Conservation (phyloP, 2,888 invertebrate genomes). For the Rhingia rostrata region DNA sequence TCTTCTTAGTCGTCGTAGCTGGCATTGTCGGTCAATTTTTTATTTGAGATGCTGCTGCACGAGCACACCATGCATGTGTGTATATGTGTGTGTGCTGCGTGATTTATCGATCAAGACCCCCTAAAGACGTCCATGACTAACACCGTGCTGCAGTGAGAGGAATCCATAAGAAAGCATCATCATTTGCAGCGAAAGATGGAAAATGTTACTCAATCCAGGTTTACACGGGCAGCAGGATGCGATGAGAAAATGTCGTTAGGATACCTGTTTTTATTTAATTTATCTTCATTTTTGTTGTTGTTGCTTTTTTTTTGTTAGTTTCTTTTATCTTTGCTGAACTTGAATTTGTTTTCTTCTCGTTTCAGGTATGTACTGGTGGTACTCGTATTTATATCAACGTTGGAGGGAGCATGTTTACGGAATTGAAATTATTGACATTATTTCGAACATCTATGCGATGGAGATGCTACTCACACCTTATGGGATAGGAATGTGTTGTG, state of each 20-base stretch:
- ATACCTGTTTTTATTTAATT: slow-evolving; percentile 9
- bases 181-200: slow-evolving; percentile 6
- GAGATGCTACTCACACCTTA: not conserved
- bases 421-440: slow-evolving; percentile 29
- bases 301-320: not conserved
- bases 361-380: not conserved
- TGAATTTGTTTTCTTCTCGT: not conserved
- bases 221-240: not conserved
- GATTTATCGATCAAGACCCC: slow-evolving; percentile 10
- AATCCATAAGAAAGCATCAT: slow-evolving; percentile 8
- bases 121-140: not conserved
- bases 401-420: slow-evolving; percentile 2
- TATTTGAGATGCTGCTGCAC: not conserved
- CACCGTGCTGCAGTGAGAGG: not conserved
- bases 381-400: not conserved
- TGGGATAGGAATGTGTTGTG: not conserved
- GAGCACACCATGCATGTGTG: not conserved
- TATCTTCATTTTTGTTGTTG: not conserved
- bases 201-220: slow-evolving; percentile 1
- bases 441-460: slow-evolving; percentile 1
- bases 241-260: slow-evolving; percentile 13
- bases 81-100: not conserved
- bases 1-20: not conserved
- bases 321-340: not conserved
- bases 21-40: not conserved